phyloP scores from a whole-genome alignment of 2,888 invertebrate species.

The Helicoverpa assulta region DNA sequence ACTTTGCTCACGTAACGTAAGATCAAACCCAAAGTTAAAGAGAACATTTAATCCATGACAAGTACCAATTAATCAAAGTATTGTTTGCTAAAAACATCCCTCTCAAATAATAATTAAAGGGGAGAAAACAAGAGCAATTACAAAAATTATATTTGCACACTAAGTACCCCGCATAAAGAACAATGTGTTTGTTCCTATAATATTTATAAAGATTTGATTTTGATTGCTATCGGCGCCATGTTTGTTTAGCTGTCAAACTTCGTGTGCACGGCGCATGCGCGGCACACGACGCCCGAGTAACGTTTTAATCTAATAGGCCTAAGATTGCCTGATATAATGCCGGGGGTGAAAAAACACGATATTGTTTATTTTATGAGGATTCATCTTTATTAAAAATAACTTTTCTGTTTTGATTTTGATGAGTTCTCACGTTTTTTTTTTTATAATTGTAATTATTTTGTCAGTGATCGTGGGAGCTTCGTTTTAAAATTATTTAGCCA shows the following conservation, averaged over 20 bases:
- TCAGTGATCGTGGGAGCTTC: slow-evolving; percentile 19
- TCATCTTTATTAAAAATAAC: slow-evolving; percentile 74
- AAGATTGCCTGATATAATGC: slow-evolving; percentile 69
- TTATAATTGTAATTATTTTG: neutral
- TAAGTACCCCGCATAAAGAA: slow-evolving; percentile 75
- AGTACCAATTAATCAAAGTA: slow-evolving; percentile 55
- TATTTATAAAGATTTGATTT: slow-evolving; percentile 84
- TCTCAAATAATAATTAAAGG: slow-evolving; percentile 73
- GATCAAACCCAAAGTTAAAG: slow-evolving; percentile 17
- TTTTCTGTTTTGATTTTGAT: slow-evolving; percentile 60
- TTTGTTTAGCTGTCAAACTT: slow-evolving; percentile 87
- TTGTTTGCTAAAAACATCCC: slow-evolving; percentile 74
- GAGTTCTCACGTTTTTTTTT: slow-evolving; percentile 63
- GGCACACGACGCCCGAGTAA: slow-evolving; percentile 79
- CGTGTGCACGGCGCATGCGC: slow-evolving; percentile 75
- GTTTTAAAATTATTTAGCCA: neutral
- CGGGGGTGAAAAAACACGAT: slow-evolving; percentile 67
- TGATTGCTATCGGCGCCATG: slow-evolving; percentile 86
- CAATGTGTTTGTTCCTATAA: slow-evolving; percentile 83
- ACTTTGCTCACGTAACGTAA: neutral
- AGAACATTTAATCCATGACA: slow-evolving; percentile 25
- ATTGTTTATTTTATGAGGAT: slow-evolving; percentile 66
- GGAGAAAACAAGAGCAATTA: slow-evolving; percentile 81
- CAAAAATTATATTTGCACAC: slow-evolving; percentile 86
- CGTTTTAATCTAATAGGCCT: slow-evolving; percentile 82